Conservation (phyloP, 2,888 invertebrate genomes). For the Pristionchus entomophagus region DNA sequence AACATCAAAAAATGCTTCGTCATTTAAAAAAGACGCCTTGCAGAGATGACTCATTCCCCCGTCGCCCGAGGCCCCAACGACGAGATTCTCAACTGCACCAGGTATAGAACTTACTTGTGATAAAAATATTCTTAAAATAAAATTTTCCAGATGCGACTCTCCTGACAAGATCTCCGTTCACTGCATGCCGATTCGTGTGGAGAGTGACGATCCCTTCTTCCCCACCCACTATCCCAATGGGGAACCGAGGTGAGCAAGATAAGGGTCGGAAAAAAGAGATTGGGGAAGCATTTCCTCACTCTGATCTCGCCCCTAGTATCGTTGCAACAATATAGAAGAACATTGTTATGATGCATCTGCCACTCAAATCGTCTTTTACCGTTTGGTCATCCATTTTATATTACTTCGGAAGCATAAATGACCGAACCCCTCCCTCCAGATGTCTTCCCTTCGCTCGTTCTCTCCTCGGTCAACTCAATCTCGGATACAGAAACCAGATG, state of each 20-base stretch:
- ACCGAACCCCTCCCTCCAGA: constrained; percentile 75
- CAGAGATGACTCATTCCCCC: constrained; percentile 74
- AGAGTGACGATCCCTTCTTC: constrained; percentile 90
- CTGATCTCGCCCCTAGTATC: no score
- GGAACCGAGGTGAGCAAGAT: constrained; percentile 80
- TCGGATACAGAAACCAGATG: constrained; percentile 77
- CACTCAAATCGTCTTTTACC: no score
- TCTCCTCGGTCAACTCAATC: constrained; percentile 89
- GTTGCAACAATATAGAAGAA: no score
- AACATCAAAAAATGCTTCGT: no score
- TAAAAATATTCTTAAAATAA: background rate
- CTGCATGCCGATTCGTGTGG: constrained; percentile 93
- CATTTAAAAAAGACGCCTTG: background rate
- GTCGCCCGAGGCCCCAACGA: constrained; percentile 73
- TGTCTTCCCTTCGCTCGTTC: constrained; percentile 96
- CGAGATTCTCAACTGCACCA: constrained; percentile 76
- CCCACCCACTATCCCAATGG: constrained; percentile 87
- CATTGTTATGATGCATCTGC: no score
- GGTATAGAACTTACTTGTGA: background rate
- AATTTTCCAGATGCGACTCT: constrained; percentile 86
- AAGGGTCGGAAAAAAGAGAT: no score
- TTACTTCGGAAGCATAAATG: background rate
- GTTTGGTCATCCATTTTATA: no score
- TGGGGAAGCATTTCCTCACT: no score
- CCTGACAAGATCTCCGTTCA: constrained; percentile 91